Base-by-base conservation (phyloP, 2,888 invertebrate genomes). In the Aphidius colemani region DNA sequence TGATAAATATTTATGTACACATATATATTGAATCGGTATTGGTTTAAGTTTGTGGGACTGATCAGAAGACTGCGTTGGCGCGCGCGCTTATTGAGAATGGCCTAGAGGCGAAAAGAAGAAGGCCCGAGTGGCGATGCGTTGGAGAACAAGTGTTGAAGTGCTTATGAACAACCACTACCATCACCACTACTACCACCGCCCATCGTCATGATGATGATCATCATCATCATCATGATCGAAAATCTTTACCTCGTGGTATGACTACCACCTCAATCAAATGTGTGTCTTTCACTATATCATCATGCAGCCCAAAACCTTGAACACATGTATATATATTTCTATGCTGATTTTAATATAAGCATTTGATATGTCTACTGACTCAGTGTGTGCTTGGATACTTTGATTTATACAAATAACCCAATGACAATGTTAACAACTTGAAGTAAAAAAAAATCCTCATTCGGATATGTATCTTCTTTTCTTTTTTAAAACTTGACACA, bases 21-120 rank as follows among this genome's bases (percentile, higher is more conserved):
- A 57, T 40, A 44, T 50, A 60, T 40, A 40, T 59, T 67, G 72
- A 69, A 68, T 75, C 71, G 71, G 77, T 73, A 73, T 72, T 71
- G 69, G 70, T 72, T 72, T 72, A 57, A 75, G 75, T 74, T 72
- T 74, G 70, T 71, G 67, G 62, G 64, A 67, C 69, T 49, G 59
- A 49, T 55, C 44, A 45, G 55, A 39, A 63, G 63, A 78, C 78
- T 78, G 78, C 76, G 77, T 79, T 77, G 79, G 76, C 78, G 78
- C 80, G 81, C 81, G 80, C 80, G 78, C 77, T 77, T 79, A 79
- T 79, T 78, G 79, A 79, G 84, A 85, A 78, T 86, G 86, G 71
- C 85, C 85, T 74, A 84, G 81, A 76, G 85, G 86, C 76, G 86
- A 69, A 84, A 75, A 86, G 83, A 74, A 85, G 85, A 70, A 67